Percentiles rank a stretch among this genome's conserved stretches.
Conservation (phyloP, 2,797 vertebrate species). For the Poecilia picta region DNA sequence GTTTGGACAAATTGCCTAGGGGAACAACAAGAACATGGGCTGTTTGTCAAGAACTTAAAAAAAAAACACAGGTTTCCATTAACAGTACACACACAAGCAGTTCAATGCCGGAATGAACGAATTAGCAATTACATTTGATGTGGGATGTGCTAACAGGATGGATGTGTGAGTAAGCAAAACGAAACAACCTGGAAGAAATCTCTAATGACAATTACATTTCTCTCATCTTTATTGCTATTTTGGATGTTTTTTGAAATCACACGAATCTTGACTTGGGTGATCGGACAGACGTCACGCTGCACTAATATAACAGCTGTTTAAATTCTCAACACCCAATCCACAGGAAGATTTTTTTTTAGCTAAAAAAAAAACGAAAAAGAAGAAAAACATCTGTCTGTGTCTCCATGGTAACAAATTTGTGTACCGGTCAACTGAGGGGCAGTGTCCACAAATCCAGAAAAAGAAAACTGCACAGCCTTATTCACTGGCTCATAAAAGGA, state of each 20-base stretch:
- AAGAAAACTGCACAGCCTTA: background rate
- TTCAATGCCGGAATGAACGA: background rate
- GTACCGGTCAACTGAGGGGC: background rate
- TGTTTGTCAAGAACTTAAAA: background rate
- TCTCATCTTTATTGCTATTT: background rate
- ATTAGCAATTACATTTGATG: background rate
- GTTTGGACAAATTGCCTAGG: conserved; percentile 10
- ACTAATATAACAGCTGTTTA: background rate
- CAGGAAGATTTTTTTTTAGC: background rate
- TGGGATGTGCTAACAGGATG: background rate
- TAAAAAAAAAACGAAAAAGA: background rate
- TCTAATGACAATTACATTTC: background rate
- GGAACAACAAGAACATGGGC: conserved; percentile 8
- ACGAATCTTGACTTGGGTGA: background rate
- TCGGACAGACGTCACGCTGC: background rate
- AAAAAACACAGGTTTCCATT: conserved; percentile 5
- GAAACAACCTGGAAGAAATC: background rate
- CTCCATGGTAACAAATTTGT: background rate
- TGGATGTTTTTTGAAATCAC: too few relatives aligned
- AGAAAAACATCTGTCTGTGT: background rate
- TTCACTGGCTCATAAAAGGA: background rate
- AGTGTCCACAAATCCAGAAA: background rate
- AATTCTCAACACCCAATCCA: background rate
- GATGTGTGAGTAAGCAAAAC: background rate
- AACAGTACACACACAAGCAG: background rate